Percentiles rank a stretch among this genome's conserved stretches.
These are phyloP conservation scores for Latrodectus geometricus DNA, from an alignment of 1,140 invertebrate genomes.

Conservation along the genomic window DNA sequence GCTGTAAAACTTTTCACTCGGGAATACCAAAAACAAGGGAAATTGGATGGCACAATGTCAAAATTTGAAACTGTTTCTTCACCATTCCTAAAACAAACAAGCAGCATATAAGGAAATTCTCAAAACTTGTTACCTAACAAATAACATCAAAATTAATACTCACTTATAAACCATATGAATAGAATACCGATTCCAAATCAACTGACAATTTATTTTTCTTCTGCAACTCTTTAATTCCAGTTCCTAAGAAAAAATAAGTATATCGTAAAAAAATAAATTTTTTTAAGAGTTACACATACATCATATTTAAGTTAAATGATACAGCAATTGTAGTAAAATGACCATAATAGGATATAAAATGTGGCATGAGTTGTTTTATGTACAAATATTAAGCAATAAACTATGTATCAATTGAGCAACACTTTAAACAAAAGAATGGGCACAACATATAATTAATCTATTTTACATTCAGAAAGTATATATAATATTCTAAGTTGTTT, in stretches of 20 bases:
- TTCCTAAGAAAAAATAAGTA: slow-evolving; percentile 66
- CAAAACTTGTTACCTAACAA: background rate
- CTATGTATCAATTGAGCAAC: background rate
- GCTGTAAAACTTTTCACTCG: slow-evolving; percentile 85
- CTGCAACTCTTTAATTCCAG: slow-evolving; percentile 67
- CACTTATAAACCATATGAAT: slow-evolving; percentile 75
- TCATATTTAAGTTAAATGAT: too few species aligned
- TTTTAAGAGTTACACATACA: background rate
- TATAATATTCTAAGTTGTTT: background rate
- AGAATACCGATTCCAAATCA: slow-evolving; percentile 81
- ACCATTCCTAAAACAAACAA: slow-evolving; percentile 66
- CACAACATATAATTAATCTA: background rate
- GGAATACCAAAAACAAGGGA: slow-evolving; percentile 87
- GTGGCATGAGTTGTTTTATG: too few species aligned
- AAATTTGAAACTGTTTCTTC: slow-evolving; percentile 75
- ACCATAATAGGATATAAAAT: too few species aligned
- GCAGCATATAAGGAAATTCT: slow-evolving; percentile 30
- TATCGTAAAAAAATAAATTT: slow-evolving; percentile 2
- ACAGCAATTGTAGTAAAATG: too few species aligned
- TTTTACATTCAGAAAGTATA: background rate
- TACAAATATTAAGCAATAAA: background rate
- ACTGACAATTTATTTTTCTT: slow-evolving; percentile 69
- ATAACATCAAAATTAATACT: slow-evolving; percentile 61
- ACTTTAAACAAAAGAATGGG: background rate
- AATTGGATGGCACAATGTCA: slow-evolving; percentile 79